Evolutionary conservation across 2,888 invertebrate species (phyloP).

Genomic region (Lasioglossum marginatum): DNA sequence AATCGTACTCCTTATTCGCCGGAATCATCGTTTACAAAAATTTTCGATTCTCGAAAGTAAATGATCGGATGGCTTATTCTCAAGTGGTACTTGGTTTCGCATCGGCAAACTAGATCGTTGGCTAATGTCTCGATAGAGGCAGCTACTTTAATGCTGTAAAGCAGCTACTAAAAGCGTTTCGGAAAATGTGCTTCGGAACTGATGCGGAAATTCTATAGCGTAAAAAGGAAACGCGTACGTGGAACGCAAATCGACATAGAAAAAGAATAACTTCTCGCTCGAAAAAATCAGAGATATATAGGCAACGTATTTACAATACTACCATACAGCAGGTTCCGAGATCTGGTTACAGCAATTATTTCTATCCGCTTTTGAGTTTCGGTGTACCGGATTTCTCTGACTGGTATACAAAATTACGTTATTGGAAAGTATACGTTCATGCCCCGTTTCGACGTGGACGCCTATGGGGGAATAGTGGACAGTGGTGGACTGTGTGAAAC

Average conservation of each 20-base stretch:
- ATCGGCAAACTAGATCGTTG: conserved; percentile 43
- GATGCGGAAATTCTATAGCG: conserved; percentile 52
- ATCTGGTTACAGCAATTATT: conserved; percentile 18
- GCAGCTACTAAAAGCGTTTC: conserved; percentile 57
- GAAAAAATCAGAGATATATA: conserved; percentile 26
- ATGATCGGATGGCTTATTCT: conserved; percentile 10
- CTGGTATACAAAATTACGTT: conserved; percentile 23
- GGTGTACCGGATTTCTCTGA: conserved; percentile 21
- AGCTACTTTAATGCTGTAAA: conserved; percentile 56
- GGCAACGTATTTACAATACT: conserved; percentile 47
- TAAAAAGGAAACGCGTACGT: conserved; percentile 43
- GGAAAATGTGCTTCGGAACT: conserved; percentile 41
- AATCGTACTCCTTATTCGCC: conserved; percentile 3
- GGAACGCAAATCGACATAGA: conserved; percentile 38
- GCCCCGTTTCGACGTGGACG: conserved; percentile 37
- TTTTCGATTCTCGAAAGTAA: not conserved
- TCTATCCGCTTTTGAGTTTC: conserved; percentile 8
- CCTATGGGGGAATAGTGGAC: conserved; percentile 55
- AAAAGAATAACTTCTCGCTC: conserved; percentile 4
- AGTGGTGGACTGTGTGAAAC: conserved; percentile 48
- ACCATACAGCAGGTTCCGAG: conserved; percentile 56
- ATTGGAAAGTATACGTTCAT: conserved; percentile 40
- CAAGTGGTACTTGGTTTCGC: conserved; percentile 18
- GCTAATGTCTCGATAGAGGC: conserved; percentile 44
- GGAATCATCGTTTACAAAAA: not conserved